Conservation (phyloP, 2,888 invertebrate species). For the Dryococelus australis region DNA sequence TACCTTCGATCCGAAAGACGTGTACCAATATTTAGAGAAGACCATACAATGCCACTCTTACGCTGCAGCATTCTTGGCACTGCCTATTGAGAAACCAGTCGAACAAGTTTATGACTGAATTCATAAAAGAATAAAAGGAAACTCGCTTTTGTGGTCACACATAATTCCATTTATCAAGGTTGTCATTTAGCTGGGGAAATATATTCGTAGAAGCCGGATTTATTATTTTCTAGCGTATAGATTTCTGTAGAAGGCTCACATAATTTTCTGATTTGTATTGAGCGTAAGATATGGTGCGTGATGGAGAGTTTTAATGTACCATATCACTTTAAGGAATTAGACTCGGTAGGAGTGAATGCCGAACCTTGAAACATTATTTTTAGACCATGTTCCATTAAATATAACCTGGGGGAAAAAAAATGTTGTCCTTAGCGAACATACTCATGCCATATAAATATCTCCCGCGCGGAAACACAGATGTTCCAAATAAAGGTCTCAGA, state of each 20-base stretch:
- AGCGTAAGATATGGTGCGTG: slow-evolving; percentile 1
- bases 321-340: slow-evolving; percentile 1
- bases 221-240: slow-evolving; percentile 10
- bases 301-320: not conserved
- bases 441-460: not conserved
- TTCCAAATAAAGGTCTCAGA: not conserved
- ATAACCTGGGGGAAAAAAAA: not conserved
- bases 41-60: not conserved
- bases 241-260: not conserved
- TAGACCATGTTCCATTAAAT: not conserved
- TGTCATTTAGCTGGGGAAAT: slow-evolving; percentile 3
- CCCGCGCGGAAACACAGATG: not conserved
- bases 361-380: not conserved
- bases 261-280: slow-evolving; percentile 11
- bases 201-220: slow-evolving; percentile 6
- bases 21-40: slow-evolving; percentile 11
- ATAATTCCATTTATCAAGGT: slow-evolving; percentile 16
- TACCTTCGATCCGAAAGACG: not conserved
- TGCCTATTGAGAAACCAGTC: slow-evolving; percentile 16
- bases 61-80: not conserved
- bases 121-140: slow-evolving; percentile 16
- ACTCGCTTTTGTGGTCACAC: slow-evolving; percentile 3
- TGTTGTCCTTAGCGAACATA: not conserved
- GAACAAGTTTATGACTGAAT: slow-evolving; percentile 16
- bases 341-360: not conserved